phyloP scores from a whole-genome alignment of 37 sponge, comb jelly and placozoan genomes.

The Ephydatia muelleri region DNA sequence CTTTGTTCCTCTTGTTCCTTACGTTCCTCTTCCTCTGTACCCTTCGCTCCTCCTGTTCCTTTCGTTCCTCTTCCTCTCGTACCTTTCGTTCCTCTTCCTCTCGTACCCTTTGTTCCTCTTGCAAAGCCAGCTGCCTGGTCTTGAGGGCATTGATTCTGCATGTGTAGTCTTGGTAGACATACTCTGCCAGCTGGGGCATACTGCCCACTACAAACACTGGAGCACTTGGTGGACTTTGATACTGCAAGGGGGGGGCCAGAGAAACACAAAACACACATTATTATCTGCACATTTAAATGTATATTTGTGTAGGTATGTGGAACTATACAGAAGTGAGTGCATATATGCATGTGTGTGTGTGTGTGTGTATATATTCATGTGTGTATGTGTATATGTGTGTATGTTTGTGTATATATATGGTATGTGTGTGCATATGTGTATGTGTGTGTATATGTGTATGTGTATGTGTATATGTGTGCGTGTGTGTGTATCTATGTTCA shows the following conservation, averaged over 20 bases:
- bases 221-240: not conserved
- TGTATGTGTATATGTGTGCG: not conserved
- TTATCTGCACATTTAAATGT: too few species aligned
- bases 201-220: conserved; percentile 55
- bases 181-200: conserved; percentile 81
- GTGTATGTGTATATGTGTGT: too few species aligned
- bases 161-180: conserved; percentile 77
- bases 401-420: too few species aligned
- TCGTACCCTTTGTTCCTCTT: not conserved
- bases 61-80: conserved; percentile 6
- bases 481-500: conserved; percentile 2
- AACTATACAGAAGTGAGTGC: not conserved
- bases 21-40: conserved; percentile 7
- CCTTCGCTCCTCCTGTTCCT: not conserved
- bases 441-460: not conserved
- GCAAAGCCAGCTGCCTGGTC: not conserved
- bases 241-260: conserved; percentile 9
- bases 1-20: not conserved
- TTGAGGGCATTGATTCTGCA: conserved; percentile 48
- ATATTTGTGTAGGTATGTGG: too few species aligned
- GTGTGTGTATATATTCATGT: not conserved
- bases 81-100: conserved; percentile 15
- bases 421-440: not conserved
- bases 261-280: too few species aligned
- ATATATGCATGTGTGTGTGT: not conserved